Base-by-base conservation (phyloP, 2,113 vertebrate genomes). In the Dolichotis patagonum region DNA sequence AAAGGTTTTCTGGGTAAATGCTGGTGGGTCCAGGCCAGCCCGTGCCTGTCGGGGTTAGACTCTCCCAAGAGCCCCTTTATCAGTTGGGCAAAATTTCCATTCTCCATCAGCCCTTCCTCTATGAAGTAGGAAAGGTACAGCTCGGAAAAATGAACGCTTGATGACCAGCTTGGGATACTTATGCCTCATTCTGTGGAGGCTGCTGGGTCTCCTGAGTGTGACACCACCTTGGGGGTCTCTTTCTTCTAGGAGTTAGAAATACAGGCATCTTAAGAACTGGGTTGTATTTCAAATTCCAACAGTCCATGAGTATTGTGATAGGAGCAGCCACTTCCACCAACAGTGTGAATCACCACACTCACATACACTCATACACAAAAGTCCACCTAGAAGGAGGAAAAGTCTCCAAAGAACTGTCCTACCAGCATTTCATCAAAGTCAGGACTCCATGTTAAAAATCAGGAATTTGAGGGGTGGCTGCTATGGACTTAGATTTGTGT, bases 251-350 rank as follows among this genome's bases (percentile, higher is more conserved):
- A 88, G 41, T 41, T 80, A 81, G 28, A 87, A 67, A 46, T 71
- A 52, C 41, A 41, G 14, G 8, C 46, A 43, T 56, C 17, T 65
- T 20, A 43, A 54, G 67, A 9, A 12, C n/a, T 75, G 8, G 81
- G 28, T 26, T 71, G 20, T 77, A 43, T 26, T 77, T 91, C 46
- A 17, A 4, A n/a, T 78, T 67, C 75, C 20, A 41, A 28, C 19
- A 32, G 14, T 9, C 24, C 7, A 0, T 49, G 35, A 30, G 13
- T 20, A 28, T 20, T 16, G 24, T 4, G 17, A 30, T 0, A 19
- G 19, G 13, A 49, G 22, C 11, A 14, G 52, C 17, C 14, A 41
- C 19, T 22, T 22, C 9, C 69, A 24, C 24, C 85, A 4, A 10
- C 52, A 24, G 20, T 1, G 0, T 9, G 38, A 8, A 43, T 41